Evolutionary conservation across 2,888 invertebrate species (phyloP), one percentile per base, ranked within the genome.

Genomic region (Monochamus alternatus): DNA sequence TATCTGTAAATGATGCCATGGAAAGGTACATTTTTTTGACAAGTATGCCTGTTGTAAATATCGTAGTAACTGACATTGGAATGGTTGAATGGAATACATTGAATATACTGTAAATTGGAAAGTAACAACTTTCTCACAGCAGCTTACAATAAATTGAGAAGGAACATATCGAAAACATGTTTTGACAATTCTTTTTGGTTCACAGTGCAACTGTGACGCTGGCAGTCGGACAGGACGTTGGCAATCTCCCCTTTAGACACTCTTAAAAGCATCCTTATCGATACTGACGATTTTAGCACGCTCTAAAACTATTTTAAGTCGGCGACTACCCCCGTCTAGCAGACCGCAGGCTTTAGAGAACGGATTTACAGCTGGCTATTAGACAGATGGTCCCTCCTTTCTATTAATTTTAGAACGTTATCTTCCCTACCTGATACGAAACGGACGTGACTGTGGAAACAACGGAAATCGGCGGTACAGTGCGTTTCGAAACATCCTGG

Each of bases 221-320:
- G 22, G 22, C 22, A 22, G 22, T 22, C 22, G 22, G 22, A 22
- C 22, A 22, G 22, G 38, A 5, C 4, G 38, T 38, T 38, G 38
- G 74, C 74, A 69, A 74, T 66, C 71, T 66, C 71, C 31, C 60
- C 64, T 60, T 44, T 14, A 14, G 38, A 32, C 68, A 14, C 43
- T 64, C 64, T 72, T 72, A 72, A 64, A 72, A 52, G 31, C 73
- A 65, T 77, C 71, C 75, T 78, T 78, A 75, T 78, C 75, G 76
- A 75, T 75, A 73, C 59, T 78, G 76, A 78, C 78, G 73, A 76
- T 75, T 77, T 78, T 77, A 78, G 78, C 78, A 78, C 76, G 71
- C 78, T 73, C 76, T 78, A 62, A 22, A 78, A 65, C 75, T 78
- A 78, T 78, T 78, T 78, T 71, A 73, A 78, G 74, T 72, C 43